Evolutionary conservation across 2,113 vertebrate genomes (phyloP), one percentile per base, ranked within the genome.

Genomic region (Psittacula cyanocephala): DNA sequence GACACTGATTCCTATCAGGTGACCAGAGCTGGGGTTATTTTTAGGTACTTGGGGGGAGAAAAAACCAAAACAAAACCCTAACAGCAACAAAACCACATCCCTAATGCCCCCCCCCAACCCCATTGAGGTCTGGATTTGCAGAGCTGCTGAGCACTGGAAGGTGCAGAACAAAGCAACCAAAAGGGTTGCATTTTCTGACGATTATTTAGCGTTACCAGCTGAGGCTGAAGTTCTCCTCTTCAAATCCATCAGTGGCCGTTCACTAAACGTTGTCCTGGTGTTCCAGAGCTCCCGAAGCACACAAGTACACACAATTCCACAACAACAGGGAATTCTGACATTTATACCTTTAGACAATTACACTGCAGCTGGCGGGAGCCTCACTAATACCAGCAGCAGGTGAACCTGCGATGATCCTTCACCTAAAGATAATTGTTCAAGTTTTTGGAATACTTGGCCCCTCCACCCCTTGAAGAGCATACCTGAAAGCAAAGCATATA

Each of bases 381-480:
- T 72, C 2, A 0, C 67, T 95, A 89, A 79, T 70, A 89, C 52
- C 0, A 0, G 62, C 93, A 76, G 74, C 79, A 94, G 39, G 78
- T 89, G 79, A 96, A 93, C 91, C 78, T 57, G 17, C 41, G 92
- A 65, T 70, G 74, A 93, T 92, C 89, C 50, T 87, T 95, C 84
- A 95, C 94, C 91, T 89, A 70, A 74, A 93, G 89, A 96, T 95
- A 95, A 96, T 70, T 88, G 81, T 70, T 97, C 62, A 86, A 70
- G 95, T 95, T 92, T 89, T 95, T 95, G 23, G 57, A 92, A 95
- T 96, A 62, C 77, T 65, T 95, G 89, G 63, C 69, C 86, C 52
- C 69, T 86, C 16, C 6, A 81, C 46, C 78, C 94, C 62, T 31
- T 68, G 41, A 87, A 95, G 87, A 93, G 75, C 91, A 95, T 91